Evolutionary conservation across 2,797 vertebrate genomes (phyloP).

Genomic region (Hippopotamyrus pictus): DNA sequence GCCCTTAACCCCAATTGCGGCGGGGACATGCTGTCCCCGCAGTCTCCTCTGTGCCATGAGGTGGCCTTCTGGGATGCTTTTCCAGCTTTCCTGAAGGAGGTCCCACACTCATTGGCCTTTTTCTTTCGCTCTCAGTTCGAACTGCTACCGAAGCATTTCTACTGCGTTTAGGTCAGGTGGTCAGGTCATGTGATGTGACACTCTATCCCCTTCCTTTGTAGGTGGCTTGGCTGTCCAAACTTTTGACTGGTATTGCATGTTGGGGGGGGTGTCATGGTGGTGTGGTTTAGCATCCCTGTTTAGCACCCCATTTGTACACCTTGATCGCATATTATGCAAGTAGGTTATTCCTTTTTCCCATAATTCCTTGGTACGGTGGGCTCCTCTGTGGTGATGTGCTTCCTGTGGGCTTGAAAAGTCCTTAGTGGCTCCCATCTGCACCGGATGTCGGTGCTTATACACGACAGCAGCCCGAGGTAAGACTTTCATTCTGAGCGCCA

Average conservation of each 20-base stretch:
- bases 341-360: conserved; percentile 15
- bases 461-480: conserved; percentile 5
- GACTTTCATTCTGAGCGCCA: neutral
- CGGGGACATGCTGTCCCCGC: neutral
- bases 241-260: neutral
- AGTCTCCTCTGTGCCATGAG: neutral
- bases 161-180: neutral
- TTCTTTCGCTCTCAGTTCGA: neutral
- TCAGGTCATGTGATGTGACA: neutral
- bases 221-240: neutral
- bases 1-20: neutral
- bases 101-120: neutral
- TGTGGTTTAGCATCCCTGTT: neutral
- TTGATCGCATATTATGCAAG: neutral
- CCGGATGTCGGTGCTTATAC: conserved; percentile 6
- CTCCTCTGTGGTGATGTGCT: neutral
- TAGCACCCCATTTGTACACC: neutral
- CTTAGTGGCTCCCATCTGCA: neutral
- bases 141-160: neutral
- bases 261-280: neutral
- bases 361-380: conserved; percentile 3
- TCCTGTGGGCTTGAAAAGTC: neutral
- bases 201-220: neutral
- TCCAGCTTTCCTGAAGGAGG: neutral
- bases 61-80: neutral